Evolutionary conservation across 2,888 invertebrate species (phyloP).

Genomic region (Tinea trinotella): DNA sequence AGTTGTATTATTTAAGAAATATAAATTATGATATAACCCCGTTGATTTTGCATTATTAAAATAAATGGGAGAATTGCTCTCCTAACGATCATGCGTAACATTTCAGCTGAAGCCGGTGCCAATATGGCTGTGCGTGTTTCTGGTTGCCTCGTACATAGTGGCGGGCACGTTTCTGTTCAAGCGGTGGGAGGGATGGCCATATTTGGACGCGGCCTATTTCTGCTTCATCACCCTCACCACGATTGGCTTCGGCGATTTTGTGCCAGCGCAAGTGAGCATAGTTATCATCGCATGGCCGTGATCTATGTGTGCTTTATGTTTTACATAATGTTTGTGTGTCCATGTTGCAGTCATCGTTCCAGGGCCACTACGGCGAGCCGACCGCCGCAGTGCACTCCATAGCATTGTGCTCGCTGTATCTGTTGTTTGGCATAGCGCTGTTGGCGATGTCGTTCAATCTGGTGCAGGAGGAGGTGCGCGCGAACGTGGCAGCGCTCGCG

Average conservation of each 20-base stretch:
- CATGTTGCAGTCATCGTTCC: slow-evolving; percentile 30
- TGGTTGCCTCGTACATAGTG: slow-evolving; percentile 91
- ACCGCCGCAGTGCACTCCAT: slow-evolving; percentile 70
- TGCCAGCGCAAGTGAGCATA: slow-evolving; percentile 88
- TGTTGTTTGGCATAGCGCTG: slow-evolving; percentile 94
- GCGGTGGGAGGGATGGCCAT: slow-evolving; percentile 89
- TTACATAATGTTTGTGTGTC: slow-evolving; percentile 27
- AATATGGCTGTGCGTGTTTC: slow-evolving; percentile 89
- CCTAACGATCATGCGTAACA: too few relatives aligned
- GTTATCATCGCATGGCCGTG: too few relatives aligned
- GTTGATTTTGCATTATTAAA: too few relatives aligned
- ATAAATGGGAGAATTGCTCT: too few relatives aligned
- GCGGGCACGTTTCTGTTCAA: slow-evolving; percentile 90
- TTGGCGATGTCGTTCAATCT: slow-evolving; percentile 97
- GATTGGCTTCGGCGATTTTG: slow-evolving; percentile 93
- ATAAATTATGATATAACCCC: too few relatives aligned
- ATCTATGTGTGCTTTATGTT: slow-evolving; percentile 29
- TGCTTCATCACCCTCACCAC: slow-evolving; percentile 95
- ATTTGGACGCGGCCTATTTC: slow-evolving; percentile 91
- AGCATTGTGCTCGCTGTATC: slow-evolving; percentile 91
- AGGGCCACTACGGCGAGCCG: slow-evolving; percentile 30
- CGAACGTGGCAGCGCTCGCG: slow-evolving; percentile 88
- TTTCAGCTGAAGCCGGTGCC: slow-evolving; percentile 78
- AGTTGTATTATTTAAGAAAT: too few relatives aligned
- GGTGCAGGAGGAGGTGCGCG: slow-evolving; percentile 94